These are phyloP conservation scores for Sporophila hypoxantha DNA, from an alignment of 2,113 vertebrate species.

Conservation along the genomic window DNA sequence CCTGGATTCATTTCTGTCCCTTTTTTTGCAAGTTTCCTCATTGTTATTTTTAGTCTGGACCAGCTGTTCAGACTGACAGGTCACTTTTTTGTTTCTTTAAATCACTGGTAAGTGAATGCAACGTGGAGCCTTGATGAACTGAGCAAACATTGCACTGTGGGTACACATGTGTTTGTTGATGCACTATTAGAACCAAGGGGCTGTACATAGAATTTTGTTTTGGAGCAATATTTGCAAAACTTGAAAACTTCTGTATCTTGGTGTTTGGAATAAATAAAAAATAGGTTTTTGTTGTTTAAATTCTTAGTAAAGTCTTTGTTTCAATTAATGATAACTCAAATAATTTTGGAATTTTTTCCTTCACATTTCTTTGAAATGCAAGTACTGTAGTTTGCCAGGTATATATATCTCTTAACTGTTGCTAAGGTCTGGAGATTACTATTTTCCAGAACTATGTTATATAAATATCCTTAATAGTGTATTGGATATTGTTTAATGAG, in stretches of 20 bases:
- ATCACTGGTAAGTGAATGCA: constrained; percentile 50
- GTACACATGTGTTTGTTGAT: constrained; percentile 49
- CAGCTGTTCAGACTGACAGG: constrained; percentile 16
- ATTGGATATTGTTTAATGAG: neutral
- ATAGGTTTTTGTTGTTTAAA: constrained; percentile 67
- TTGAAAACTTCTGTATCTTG: constrained; percentile 69
- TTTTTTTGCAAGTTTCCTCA: constrained; percentile 46
- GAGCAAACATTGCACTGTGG: constrained; percentile 69
- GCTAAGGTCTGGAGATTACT: fast-evolving
- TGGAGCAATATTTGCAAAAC: constrained; percentile 73
- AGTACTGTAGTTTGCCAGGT: neutral
- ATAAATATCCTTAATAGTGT: neutral
- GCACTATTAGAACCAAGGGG: constrained; percentile 61
- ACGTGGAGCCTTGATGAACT: constrained; percentile 49
- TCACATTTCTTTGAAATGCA: neutral
- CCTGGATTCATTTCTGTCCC: constrained; percentile 41
- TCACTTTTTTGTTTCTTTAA: constrained; percentile 44
- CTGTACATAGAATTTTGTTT: constrained; percentile 68
- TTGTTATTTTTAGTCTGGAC: constrained; percentile 35
- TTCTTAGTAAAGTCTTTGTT: constrained; percentile 41
- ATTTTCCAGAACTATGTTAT: neutral
- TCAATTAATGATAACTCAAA: neutral
- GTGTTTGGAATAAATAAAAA: constrained; percentile 72
- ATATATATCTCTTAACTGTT: neutral
- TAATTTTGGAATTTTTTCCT: neutral